Evolutionary conservation across 2,888 invertebrate genomes (phyloP).

Genomic region (Drosophila limbata): DNA sequence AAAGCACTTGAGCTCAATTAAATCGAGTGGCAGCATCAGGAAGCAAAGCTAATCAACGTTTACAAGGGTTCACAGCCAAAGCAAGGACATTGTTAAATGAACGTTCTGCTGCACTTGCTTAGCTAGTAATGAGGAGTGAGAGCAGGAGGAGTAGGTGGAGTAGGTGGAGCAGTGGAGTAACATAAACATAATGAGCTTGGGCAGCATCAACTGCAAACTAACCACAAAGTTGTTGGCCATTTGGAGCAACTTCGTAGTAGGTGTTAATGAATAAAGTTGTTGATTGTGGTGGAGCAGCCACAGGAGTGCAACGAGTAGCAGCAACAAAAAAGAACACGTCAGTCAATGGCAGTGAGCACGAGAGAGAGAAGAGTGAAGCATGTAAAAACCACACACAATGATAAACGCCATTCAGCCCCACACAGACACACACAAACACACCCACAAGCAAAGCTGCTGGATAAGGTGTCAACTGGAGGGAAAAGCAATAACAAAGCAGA

Average conservation of each 20-base stretch:
- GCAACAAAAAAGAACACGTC: slow-evolving; percentile 30
- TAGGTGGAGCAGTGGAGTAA: not conserved
- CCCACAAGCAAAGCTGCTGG: slow-evolving; percentile 39
- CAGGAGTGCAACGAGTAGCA: slow-evolving; percentile 55
- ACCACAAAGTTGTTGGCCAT: slow-evolving; percentile 77
- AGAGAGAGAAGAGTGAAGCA: slow-evolving; percentile 24
- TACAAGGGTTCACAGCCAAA: slow-evolving; percentile 65
- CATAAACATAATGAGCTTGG: slow-evolving; percentile 75
- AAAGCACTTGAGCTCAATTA: slow-evolving; percentile 78
- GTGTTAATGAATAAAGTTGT: slow-evolving; percentile 82
- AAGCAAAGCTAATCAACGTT: slow-evolving; percentile 74
- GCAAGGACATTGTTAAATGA: slow-evolving; percentile 69
- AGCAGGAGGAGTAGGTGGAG: not conserved
- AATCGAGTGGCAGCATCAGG: slow-evolving; percentile 62
- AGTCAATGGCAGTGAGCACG: slow-evolving; percentile 21
- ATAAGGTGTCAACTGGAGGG: slow-evolving; percentile 71
- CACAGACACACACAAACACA: slow-evolving; percentile 34
- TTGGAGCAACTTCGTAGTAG: slow-evolving; percentile 71
- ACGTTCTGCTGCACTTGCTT: slow-evolving; percentile 54
- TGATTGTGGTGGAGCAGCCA: slow-evolving; percentile 70
- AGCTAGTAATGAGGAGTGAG: not conserved
- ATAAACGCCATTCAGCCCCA: slow-evolving; percentile 71
- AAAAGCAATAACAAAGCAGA: slow-evolving; percentile 57
- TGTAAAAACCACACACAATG: slow-evolving; percentile 67
- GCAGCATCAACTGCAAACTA: slow-evolving; percentile 58